Conservation (phyloP, 2,113 vertebrate species). For the Hymenochirus boettgeri region DNA sequence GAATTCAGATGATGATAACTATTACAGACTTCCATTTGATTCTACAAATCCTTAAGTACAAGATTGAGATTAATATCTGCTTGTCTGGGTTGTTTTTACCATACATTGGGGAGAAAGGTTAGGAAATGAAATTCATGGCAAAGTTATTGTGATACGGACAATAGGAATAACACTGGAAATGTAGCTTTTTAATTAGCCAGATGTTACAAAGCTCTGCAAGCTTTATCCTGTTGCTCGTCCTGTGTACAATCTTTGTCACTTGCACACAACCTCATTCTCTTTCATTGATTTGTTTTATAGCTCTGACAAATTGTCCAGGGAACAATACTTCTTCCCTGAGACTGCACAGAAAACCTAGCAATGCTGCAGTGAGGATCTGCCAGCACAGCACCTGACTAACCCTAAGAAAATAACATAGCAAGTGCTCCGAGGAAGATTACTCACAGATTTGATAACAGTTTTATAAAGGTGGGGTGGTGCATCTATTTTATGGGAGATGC, state of each 20-base stretch:
- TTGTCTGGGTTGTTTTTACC: constrained; percentile 28
- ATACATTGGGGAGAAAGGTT: constrained; percentile 21
- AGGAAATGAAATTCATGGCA: constrained; percentile 40
- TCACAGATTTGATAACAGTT: no score
- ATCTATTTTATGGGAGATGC: no score
- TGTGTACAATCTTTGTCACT: constrained; percentile 38
- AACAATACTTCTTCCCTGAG: constrained; percentile 6
- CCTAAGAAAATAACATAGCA: no score
- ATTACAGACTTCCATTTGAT: constrained; percentile 5
- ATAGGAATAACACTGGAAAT: constrained; percentile 31
- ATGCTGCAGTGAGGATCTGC: constrained; percentile 7
- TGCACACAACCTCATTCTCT: constrained; percentile 13
- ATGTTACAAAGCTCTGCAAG: constrained; percentile 24
- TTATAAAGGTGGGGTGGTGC: no score
- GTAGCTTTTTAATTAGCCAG: constrained; percentile 40
- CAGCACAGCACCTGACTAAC: constrained; percentile 12
- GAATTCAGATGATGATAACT: not conserved
- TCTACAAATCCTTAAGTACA: constrained; percentile 11
- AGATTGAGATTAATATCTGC: not conserved
- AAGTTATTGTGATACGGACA: constrained; percentile 35
- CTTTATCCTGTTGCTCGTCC: constrained; percentile 26
- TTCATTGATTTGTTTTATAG: constrained; percentile 27
- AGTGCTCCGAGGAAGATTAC: no score
- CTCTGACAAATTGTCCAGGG: constrained; percentile 17
- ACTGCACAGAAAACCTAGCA: constrained; percentile 14